Conservation (phyloP, 2,888 invertebrate species). For the Atethmia centrago region DNA sequence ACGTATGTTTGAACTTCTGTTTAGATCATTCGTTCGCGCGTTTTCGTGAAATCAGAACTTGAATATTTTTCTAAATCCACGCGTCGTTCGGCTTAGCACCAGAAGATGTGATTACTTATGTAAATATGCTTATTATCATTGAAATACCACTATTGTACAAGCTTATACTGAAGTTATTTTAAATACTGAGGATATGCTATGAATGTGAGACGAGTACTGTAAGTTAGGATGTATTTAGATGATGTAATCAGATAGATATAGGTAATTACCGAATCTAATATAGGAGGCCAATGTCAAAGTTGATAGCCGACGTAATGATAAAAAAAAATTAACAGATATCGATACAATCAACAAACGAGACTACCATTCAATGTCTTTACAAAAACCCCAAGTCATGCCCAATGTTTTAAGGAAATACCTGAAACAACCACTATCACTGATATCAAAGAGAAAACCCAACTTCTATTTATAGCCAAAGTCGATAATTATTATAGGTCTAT, state of each 20-base stretch:
- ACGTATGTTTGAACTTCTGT: constrained; percentile 40
- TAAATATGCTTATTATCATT: constrained; percentile 28
- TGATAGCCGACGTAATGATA: background rate
- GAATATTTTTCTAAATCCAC: constrained; percentile 33
- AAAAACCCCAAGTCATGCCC: background rate
- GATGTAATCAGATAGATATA: background rate
- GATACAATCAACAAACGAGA: background rate
- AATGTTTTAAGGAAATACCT: background rate
- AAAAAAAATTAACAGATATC: background rate
- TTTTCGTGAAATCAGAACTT: constrained; percentile 36
- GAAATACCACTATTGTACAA: background rate
- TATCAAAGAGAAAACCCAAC: constrained; percentile 1
- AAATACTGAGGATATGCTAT: background rate
- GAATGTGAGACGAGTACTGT: background rate
- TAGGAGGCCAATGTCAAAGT: background rate
- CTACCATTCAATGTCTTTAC: background rate
- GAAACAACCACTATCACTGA: background rate
- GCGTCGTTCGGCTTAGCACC: constrained; percentile 31
- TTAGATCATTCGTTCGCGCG: constrained; percentile 40
- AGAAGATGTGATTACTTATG: constrained; percentile 28
- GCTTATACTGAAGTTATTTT: background rate
- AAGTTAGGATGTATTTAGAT: background rate
- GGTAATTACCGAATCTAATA: background rate
- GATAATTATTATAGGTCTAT: constrained; percentile 22
- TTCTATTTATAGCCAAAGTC: constrained; percentile 4